Conservation (phyloP, 37 sponge, comb jelly and placozoan species). For the Lycopodina hypogea region DNA sequence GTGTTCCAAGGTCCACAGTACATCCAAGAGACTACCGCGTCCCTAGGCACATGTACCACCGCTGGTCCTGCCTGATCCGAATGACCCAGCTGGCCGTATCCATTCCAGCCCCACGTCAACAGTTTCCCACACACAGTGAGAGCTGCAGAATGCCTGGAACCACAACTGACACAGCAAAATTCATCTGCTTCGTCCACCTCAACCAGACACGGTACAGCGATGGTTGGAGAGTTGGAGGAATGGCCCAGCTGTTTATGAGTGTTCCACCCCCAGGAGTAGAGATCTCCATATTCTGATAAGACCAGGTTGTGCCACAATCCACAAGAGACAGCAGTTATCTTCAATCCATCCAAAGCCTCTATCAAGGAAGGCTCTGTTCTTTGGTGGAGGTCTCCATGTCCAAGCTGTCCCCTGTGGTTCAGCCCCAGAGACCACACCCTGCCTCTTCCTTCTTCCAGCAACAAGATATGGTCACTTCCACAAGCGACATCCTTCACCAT, state of each 20-base stretch:
- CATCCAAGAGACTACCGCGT: not conserved
- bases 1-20: constrained; percentile 45
- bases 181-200: constrained; percentile 22
- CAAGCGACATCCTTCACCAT: constrained; percentile 16
- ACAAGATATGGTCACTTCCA: constrained; percentile 39
- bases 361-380: constrained; percentile 37
- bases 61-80: not conserved
- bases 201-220: constrained; percentile 50
- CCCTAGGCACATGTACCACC: not conserved
- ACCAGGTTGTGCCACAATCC: constrained; percentile 63
- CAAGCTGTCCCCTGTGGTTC: constrained; percentile 68
- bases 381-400: constrained; percentile 64
- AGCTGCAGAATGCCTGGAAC: constrained; percentile 54
- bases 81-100: constrained; percentile 63
- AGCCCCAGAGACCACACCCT: constrained; percentile 47
- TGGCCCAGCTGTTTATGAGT: constrained; percentile 63
- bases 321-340: constrained; percentile 35
- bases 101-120: constrained; percentile 80
- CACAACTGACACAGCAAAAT: constrained; percentile 35
- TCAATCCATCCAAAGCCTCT: constrained; percentile 55
- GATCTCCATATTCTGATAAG: constrained; percentile 44
- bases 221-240: constrained; percentile 4
- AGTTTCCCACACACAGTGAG: constrained; percentile 41
- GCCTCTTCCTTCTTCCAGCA: constrained; percentile 20
- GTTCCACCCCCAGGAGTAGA: constrained; percentile 85